Evolutionary conservation across 2,888 invertebrate genomes (phyloP), one percentile per base, ranked within the genome.

Genomic region (Linnaemya tessellans): DNA sequence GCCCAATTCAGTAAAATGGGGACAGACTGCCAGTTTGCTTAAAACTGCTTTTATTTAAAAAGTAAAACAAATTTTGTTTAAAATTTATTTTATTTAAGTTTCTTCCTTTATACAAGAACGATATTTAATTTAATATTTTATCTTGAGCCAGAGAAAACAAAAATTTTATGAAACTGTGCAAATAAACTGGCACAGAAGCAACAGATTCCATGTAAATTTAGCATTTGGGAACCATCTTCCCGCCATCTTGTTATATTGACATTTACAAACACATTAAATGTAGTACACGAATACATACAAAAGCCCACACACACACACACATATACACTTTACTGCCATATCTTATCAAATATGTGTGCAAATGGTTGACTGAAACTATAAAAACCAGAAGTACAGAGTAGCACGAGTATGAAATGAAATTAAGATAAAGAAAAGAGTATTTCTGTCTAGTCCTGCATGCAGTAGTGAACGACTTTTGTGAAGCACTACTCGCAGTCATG

Each of bases 141-240:
- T 68, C 38, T 38, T 25, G 4, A 54, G 54, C 7, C 10, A 35
- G 35, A 77, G 20, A 22, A n/a, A 13, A n/a, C 4, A 58, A 49
- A 35, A 46, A 25, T 25, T 41, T 49, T 25, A 41, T 68, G 25
- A 11, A 51, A 60, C 9, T 35, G 4, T 58, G n/a, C 25, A 38
- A 70, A 51, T 41, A 41, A 60, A 5, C 20, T 51, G 8, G 15
- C 51, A 10, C 30, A 43, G 41, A 43, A 64, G 64, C 71, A 80
- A 71, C 64, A 80, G 64, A 64, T 71, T 80, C 71, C 64, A 80
- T 65, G 64, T n/a, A 60, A 81, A 67, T 74, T 74, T 58, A 49
- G 60, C 67, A 41, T 74, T 74, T 67, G n/a, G 67, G 18, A 58
- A 46, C 20, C 38, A 64, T 54, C 60, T 68, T 49, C 18, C 20